Percentiles rank a stretch among this genome's conserved stretches.
Evolutionary conservation across 1,140 invertebrate genomes (phyloP).

Genomic region (Popillia japonica): DNA sequence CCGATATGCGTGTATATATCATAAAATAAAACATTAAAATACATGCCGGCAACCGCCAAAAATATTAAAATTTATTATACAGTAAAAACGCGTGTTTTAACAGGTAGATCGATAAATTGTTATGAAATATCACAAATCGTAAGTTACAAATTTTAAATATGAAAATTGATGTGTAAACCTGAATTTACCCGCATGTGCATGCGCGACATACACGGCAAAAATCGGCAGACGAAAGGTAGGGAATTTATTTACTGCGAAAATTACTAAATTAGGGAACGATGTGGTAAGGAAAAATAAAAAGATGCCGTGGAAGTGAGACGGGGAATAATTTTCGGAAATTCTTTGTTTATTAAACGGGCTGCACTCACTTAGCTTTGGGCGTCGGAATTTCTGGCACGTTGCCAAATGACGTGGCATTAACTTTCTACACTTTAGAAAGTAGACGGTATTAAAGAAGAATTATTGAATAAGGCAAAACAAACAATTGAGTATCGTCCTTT

Average conservation of each 20-base stretch:
- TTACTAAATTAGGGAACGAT: not conserved
- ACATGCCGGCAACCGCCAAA: not conserved
- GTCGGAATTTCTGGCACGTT: not conserved
- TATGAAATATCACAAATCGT: conserved; percentile 6
- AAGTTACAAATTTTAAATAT: conserved; percentile 6
- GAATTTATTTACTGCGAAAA: not conserved
- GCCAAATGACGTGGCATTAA: conserved; percentile 1
- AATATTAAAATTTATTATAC: conserved; percentile 1
- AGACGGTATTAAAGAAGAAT: not conserved
- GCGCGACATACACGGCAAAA: not conserved
- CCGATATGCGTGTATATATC: not conserved
- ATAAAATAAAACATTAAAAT: conserved; percentile 13
- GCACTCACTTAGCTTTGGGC: not conserved
- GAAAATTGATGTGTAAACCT: not conserved
- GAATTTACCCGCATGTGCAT: not conserved
- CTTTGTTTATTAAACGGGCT: conserved; percentile 2
- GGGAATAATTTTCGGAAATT: conserved; percentile 1
- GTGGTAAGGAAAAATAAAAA: not conserved
- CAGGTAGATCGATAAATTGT: conserved; percentile 1
- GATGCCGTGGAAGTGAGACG: not conserved
- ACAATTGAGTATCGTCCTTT: not conserved
- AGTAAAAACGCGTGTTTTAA: not conserved
- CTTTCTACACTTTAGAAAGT: not conserved
- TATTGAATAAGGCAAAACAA: conserved; percentile 7
- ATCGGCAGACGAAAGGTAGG: not conserved